Evolutionary conservation across 2,113 vertebrate species (phyloP).

Genomic region (Muntiacus reevesi): DNA sequence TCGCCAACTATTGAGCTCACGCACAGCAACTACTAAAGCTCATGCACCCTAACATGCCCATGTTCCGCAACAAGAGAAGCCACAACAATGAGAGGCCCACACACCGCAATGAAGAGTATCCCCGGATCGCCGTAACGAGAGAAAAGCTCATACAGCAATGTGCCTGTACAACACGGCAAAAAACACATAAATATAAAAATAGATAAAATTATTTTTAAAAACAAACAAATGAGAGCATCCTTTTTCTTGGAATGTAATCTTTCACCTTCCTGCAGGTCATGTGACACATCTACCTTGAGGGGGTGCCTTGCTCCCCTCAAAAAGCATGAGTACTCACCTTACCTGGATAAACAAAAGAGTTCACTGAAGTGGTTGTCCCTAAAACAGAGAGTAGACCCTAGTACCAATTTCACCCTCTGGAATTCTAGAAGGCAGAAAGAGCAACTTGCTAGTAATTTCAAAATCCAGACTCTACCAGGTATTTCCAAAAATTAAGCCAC

Average conservation of each 20-base stretch:
- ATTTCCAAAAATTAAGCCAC: not conserved
- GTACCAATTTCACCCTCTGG: not conserved
- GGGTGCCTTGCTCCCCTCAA: not conserved
- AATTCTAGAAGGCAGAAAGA: not conserved
- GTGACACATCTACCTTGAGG: not conserved
- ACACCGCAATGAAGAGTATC: accelerated
- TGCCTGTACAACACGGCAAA: accelerated
- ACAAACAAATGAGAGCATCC: not conserved
- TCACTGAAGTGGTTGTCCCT: not conserved
- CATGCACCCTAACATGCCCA: not conserved
- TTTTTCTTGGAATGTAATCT: not conserved
- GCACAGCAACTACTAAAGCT: not conserved
- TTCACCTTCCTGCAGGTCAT: not conserved
- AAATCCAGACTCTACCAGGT: not conserved
- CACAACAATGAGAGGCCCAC: not conserved
- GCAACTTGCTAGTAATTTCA: not conserved
- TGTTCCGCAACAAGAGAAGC: not conserved
- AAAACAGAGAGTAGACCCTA: not conserved
- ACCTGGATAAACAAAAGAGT: not conserved
- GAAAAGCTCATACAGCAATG: not conserved
- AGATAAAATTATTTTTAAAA: not conserved
- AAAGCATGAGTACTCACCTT: not conserved
- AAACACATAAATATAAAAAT: not conserved
- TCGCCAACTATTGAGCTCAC: not conserved
- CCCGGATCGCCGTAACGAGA: accelerated